phyloP scores from a whole-genome alignment of 2,797 vertebrate genomes.

The Balearica regulorum region DNA sequence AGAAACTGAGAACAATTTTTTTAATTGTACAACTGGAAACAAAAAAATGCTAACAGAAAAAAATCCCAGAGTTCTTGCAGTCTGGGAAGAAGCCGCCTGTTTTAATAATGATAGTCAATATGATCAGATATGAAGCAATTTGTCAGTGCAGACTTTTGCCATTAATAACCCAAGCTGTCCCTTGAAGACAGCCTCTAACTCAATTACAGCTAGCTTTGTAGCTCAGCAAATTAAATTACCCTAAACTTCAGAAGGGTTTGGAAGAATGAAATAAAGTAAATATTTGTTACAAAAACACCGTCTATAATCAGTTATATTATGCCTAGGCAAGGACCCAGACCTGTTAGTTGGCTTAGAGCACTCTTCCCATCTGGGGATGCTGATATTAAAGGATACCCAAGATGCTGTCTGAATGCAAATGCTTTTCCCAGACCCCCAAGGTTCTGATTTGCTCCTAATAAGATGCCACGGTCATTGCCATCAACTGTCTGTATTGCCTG shows the following conservation, averaged over 20 bases:
- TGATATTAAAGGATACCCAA: neutral
- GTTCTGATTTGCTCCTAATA: neutral
- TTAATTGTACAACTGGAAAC: neutral
- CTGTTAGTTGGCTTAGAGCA: neutral
- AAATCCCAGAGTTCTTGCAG: neutral
- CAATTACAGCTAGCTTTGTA: conserved; percentile 27
- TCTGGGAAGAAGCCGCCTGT: neutral
- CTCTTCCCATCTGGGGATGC: neutral
- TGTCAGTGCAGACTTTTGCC: neutral
- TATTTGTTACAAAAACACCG: neutral
- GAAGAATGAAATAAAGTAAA: neutral
- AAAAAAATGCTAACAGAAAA: neutral
- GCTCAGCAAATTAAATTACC: conserved; percentile 37
- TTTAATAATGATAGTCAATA: conserved; percentile 8
- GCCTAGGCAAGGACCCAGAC: neutral
- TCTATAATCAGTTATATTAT: neutral
- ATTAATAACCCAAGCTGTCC: conserved; percentile 26
- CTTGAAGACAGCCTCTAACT: conserved; percentile 40
- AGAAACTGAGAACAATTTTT: neutral
- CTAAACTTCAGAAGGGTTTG: neutral
- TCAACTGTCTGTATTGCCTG: neutral
- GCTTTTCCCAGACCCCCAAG: neutral
- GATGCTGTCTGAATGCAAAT: neutral
- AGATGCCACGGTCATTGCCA: neutral
- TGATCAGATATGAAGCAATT: conserved; percentile 1